phyloP scores from a whole-genome alignment of 1,140 invertebrate species.

The Atta texana region DNA sequence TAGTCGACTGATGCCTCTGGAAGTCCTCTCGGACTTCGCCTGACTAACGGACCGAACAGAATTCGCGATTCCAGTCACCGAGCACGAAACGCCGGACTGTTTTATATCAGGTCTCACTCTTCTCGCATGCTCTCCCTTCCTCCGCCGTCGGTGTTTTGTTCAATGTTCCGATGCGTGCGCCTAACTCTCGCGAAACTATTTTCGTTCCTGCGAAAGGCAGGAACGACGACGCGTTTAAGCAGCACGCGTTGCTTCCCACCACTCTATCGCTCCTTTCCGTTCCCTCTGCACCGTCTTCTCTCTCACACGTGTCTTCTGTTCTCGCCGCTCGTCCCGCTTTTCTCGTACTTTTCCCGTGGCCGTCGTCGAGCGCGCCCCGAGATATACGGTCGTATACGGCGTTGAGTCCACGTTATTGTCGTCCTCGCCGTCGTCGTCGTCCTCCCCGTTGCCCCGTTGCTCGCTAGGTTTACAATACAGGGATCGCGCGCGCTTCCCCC shows the following conservation, averaged over 20 bases:
- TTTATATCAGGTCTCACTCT: slow-evolving; percentile 16
- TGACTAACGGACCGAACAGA: background rate
- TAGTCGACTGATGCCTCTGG: too few species aligned
- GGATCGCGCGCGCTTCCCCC: slow-evolving; percentile 60
- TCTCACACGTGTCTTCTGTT: slow-evolving; percentile 44
- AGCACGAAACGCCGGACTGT: slow-evolving; percentile 34
- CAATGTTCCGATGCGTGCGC: slow-evolving; percentile 6
- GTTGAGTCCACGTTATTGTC: background rate
- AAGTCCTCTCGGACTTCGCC: background rate
- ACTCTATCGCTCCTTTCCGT: slow-evolving; percentile 27
- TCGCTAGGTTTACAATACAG: slow-evolving; percentile 65
- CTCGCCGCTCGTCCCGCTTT: background rate
- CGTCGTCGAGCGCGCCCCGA: background rate
- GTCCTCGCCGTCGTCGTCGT: slow-evolving; percentile 30
- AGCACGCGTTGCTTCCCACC: slow-evolving; percentile 67
- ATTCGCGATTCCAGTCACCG: slow-evolving; percentile 9
- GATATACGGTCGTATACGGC: too few species aligned
- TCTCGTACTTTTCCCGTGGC: slow-evolving; percentile 53
- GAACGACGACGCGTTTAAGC: slow-evolving; percentile 69
- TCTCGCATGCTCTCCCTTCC: slow-evolving; percentile 20
- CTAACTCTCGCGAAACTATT: slow-evolving; percentile 67
- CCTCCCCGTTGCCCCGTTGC: slow-evolving; percentile 62
- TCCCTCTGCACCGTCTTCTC: background rate
- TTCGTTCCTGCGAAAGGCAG: slow-evolving; percentile 68
- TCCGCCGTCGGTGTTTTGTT: slow-evolving; percentile 21